Evolutionary conservation across 2,797 vertebrate species (phyloP).

Genomic region (Ciconia nigra): DNA sequence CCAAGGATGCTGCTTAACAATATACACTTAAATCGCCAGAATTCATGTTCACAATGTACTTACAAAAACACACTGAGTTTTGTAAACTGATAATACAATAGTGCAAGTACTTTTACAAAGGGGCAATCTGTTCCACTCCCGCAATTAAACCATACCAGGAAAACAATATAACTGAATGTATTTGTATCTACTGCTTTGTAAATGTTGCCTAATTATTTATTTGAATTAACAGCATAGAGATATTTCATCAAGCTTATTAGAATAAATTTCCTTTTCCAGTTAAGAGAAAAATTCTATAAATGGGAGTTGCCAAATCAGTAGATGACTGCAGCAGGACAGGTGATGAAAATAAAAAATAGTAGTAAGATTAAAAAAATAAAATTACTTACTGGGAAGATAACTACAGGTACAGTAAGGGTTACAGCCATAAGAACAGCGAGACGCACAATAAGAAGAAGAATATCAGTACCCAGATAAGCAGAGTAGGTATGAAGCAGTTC

Average conservation of each 20-base stretch:
- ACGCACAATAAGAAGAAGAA: slow-evolving; percentile 90
- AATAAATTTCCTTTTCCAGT: not conserved
- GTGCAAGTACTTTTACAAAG: not conserved
- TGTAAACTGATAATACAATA: not conserved
- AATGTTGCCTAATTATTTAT: not conserved
- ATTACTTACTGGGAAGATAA: slow-evolving; percentile 93
- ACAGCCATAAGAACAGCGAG: slow-evolving; percentile 93
- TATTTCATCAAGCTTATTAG: not conserved
- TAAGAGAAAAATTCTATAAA: not conserved
- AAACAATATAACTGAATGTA: not conserved
- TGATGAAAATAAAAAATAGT: not conserved
- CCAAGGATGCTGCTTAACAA: not conserved
- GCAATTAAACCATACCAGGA: not conserved
- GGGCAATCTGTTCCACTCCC: not conserved
- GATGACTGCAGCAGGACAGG: not conserved
- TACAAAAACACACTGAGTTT: not conserved
- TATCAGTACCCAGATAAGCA: slow-evolving; percentile 76
- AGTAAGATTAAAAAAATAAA: not conserved
- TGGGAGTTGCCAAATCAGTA: not conserved
- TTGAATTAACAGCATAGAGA: not conserved
- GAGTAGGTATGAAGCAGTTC: slow-evolving; percentile 96
- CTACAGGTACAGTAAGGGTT: slow-evolving; percentile 93
- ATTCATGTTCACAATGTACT: not conserved
- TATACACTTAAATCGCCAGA: not conserved
- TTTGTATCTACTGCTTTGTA: not conserved